Base-by-base conservation (phyloP, 2,113 vertebrate genomes). In the Mungos mungo region DNA sequence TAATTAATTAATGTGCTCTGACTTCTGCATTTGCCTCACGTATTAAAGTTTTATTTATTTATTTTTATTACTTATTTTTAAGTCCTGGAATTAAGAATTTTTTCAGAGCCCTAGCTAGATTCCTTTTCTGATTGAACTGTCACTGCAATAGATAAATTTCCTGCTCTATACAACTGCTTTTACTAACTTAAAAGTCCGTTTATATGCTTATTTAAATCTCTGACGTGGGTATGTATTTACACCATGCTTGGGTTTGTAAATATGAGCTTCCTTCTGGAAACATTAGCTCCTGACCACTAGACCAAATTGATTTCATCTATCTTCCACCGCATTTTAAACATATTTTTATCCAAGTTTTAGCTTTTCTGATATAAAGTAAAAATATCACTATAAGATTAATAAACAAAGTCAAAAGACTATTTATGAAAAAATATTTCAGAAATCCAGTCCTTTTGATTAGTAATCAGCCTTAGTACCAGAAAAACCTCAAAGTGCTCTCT, bases 401-500 rank as follows among this genome's bases (percentile, higher is more conserved):
- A 94, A 98, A 95, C 76, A 98, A 98, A 98, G 95, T 94, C 81
- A 81, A 98, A 98, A 54, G 97, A 96, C 82, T 93, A 94, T 65
- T 98, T 97, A 84, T 88, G 95, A 97, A 98, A 98, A 97, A 80
- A 89, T 57, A 88, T 94, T 97, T 98, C 97, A 95, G 89, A 95
- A 97, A 95, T 72, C 35, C 85, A 71, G 19, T 71, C 38, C 89
- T 95, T 96, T 93, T 98, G 97, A 98, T 98, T 98, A 98, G 95
- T 95, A 98, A 98, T 94, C 97, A 96, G 97, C 83, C 96, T 96
- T 96, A 98, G 93, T 93, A 96, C 74, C 97, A 96, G 95, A 93
- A 96, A 95, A 98, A 98, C 98, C 98, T 99, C 98, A 99, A 99
- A 99, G 97, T 88, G 65, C 96, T 98, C 93, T 98, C 96, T 98